Percentiles rank a stretch among this genome's conserved stretches.
These are phyloP conservation scores for Brachystomella parvula DNA, from an alignment of 1,140 invertebrate species.

Conservation along the genomic window DNA sequence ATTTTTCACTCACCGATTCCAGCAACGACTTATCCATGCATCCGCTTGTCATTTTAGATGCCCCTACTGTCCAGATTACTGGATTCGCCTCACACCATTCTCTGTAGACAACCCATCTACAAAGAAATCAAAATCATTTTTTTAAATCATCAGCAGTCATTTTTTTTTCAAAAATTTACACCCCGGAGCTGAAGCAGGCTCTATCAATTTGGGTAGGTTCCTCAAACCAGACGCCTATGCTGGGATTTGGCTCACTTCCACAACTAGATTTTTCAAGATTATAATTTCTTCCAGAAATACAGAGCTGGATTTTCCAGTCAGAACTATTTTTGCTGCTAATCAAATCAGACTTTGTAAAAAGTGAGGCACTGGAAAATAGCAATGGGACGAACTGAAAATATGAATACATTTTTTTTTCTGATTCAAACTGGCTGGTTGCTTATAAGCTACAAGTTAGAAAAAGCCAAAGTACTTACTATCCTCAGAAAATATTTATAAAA, in stretches of 20 bases:
- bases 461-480: too few relatives aligned
- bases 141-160: neutral
- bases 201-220: constrained; percentile 18
- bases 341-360: too few relatives aligned
- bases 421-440: too few relatives aligned
- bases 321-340: neutral
- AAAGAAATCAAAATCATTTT: constrained; percentile 8
- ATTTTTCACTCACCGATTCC: neutral
- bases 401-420: too few relatives aligned
- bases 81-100: constrained; percentile 29
- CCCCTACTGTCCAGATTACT: constrained; percentile 22
- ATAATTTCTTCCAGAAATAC: constrained; percentile 17
- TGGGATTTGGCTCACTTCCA: constrained; percentile 3
- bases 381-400: too few relatives aligned
- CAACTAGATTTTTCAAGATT: neutral
- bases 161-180: constrained; percentile 22
- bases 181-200: constrained; percentile 26
- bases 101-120: constrained; percentile 28
- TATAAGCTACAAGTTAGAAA: too few relatives aligned
- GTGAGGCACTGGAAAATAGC: too few relatives aligned
- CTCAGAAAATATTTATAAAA: too few relatives aligned
- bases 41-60: constrained; percentile 15
- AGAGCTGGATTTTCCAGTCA: constrained; percentile 27
- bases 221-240: constrained; percentile 27
- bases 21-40: constrained; percentile 14